Evolutionary conservation across 2,888 invertebrate genomes (phyloP), one percentile per base, ranked within the genome.

Genomic region (Margaritifera margaritifera): DNA sequence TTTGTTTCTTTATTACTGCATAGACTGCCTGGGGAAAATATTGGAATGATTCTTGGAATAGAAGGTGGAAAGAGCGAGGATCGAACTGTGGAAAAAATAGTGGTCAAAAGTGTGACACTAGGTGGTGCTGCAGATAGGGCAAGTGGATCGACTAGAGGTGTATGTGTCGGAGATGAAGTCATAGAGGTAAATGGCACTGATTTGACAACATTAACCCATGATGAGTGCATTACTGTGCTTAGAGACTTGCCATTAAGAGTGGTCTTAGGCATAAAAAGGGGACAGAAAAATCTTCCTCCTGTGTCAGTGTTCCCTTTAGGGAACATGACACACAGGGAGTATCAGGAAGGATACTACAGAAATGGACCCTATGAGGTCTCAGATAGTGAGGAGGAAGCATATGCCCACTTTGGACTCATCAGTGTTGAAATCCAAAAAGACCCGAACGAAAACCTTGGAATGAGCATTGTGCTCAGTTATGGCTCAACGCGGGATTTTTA

Each of bases 31-130:
- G 97, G 97, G 0, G 97, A 97, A 86, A 93, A 96, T 55, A 92
- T 97, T 11, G 97, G 97, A 2, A 94, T 97, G 86, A 96, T 96
- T 0, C 91, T 97, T 1, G 96, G 96, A 88, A 96, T 97, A 87
- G 96, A 97, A 90, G 96, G 96, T 57, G 96, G 96, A 20, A 94
- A 94, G 55, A 94, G 95, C 79, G 94, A 94, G 53, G 92, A 93
- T 18, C 95, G 96, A 87, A 93, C 92, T 81, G 95, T 97, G 1
- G 92, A 94, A 72, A 92, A 94, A 79, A 92, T 97, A 63, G 94
- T 95, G 76, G 96, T 97, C 27, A 84, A 86, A 64, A 83, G 81
- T 65, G 82, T 88, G 20, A 82, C 81, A 42, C 82, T 85, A 69
- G 87, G 85, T 22, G 86, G 87, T 5, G 85, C 87, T 54, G 87